phyloP scores from a whole-genome alignment of 1,140 invertebrate genomes.

The Homarus americanus region DNA sequence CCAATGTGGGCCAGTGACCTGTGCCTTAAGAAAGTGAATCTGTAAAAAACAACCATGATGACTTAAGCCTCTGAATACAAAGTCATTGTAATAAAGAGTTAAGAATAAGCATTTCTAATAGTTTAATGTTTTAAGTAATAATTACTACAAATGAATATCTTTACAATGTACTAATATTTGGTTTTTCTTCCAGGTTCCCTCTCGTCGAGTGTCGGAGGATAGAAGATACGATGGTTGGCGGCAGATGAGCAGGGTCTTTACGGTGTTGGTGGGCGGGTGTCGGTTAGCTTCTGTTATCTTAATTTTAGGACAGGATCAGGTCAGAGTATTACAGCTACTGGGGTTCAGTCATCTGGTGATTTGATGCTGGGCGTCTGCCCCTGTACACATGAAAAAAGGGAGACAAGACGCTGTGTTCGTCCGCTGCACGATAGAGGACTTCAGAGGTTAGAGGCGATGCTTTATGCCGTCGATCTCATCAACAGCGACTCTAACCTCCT shows the following conservation, averaged over 20 bases:
- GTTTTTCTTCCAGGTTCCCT: no score
- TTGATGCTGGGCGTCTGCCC: constrained; percentile 84
- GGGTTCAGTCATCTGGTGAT: constrained; percentile 79
- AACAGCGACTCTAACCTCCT: constrained; percentile 80
- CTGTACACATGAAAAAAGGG: constrained; percentile 83
- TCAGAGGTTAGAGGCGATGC: constrained; percentile 84
- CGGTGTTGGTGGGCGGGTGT: constrained; percentile 29
- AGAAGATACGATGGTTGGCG: background rate
- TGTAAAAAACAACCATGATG: no score
- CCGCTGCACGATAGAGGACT: constrained; percentile 81
- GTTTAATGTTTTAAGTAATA: no score
- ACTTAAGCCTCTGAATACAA: no score
- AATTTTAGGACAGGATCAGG: constrained; percentile 25
- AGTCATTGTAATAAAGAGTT: no score
- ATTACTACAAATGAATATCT: no score
- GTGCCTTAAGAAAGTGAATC: no score
- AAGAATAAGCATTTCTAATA: no score
- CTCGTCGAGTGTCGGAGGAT: background rate
- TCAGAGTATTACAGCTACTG: constrained; percentile 35
- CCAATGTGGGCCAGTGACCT: no score
- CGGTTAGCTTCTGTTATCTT: constrained; percentile 28
- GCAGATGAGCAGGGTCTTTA: background rate
- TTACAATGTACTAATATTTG: no score
- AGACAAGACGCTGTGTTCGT: constrained; percentile 77
- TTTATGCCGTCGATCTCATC: constrained; percentile 83